A percentile compares a stretch with the other conserved stretches of the same genome.
phyloP scores from a whole-genome alignment of 2,113 vertebrate species.

The Dicaeum eximium region DNA sequence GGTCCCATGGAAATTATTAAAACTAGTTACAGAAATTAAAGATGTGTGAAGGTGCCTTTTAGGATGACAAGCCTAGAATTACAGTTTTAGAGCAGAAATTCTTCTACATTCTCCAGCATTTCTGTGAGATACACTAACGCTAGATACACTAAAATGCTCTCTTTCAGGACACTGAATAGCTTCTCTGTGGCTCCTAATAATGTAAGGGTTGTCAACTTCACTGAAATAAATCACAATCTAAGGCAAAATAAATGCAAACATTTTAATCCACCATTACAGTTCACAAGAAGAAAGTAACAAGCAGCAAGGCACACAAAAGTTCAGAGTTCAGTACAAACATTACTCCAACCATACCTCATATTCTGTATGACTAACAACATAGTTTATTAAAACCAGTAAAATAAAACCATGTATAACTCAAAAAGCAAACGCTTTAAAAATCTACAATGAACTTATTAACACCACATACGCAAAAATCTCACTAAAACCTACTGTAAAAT shows the following conservation, averaged over 20 bases:
- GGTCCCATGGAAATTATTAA: slow-evolving; percentile 59
- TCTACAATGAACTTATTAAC: not conserved
- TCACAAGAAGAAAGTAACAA: not conserved
- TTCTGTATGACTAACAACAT: not conserved
- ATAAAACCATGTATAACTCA: not conserved
- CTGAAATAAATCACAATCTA: slow-evolving; percentile 1
- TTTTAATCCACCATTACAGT: not conserved
- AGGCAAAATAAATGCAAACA: slow-evolving; percentile 22
- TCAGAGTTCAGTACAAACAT: not conserved
- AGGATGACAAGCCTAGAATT: slow-evolving; percentile 50
- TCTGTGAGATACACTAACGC: not conserved
- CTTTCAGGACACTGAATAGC: slow-evolving; percentile 2
- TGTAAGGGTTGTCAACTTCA: slow-evolving; percentile 4
- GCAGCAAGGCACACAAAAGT: not conserved
- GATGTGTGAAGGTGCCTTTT: slow-evolving; percentile 65
- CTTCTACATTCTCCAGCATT: slow-evolving; percentile 23
- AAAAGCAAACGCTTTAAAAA: not conserved
- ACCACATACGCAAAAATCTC: not conserved
- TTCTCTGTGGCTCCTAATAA: not conserved
- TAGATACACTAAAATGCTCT: not conserved
- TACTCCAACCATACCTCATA: not conserved
- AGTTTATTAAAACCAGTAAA: not conserved
- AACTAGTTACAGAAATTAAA: slow-evolving; percentile 66
- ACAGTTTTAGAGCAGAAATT: slow-evolving; percentile 50
- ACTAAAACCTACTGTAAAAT: not conserved